These are phyloP conservation scores for Apocrypta bakeri DNA, from an alignment of 1,140 invertebrate species.

Conservation along the genomic window DNA sequence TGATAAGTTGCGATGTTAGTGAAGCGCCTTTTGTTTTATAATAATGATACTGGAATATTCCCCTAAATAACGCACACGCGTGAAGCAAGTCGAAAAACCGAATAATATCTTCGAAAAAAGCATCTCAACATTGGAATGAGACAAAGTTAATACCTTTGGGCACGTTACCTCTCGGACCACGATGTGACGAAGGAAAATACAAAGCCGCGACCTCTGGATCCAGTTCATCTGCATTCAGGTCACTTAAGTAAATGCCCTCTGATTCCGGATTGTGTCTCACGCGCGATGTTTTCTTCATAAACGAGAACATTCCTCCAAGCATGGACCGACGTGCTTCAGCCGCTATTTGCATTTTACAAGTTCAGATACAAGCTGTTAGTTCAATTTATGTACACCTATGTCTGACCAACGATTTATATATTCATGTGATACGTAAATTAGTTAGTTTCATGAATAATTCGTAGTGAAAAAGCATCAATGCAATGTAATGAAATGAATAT, in stretches of 20 bases:
- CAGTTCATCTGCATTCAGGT: conserved; percentile 90
- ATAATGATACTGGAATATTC: background rate
- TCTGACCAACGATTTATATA: background rate
- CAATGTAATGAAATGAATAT: background rate
- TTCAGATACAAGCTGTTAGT: conserved; percentile 44
- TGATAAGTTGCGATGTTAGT: background rate
- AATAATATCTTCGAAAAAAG: background rate
- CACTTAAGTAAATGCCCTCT: conserved; percentile 94
- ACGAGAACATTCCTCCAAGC: conserved; percentile 92
- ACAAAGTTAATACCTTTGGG: conserved; percentile 49
- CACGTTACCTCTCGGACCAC: conserved; percentile 58
- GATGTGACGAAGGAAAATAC: conserved; percentile 84
- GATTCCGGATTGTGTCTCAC: conserved; percentile 81
- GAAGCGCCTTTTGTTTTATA: background rate
- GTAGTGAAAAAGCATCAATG: background rate
- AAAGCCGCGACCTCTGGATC: conserved; percentile 92
- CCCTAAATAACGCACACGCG: conserved; percentile 4
- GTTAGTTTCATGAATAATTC: background rate
- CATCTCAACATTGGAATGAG: conserved; percentile 8
- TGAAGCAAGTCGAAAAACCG: conserved; percentile 21
- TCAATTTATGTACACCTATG: background rate
- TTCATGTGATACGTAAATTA: background rate
- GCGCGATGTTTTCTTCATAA: conserved; percentile 87
- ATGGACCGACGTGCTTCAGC: conserved; percentile 83
- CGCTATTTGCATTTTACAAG: conserved; percentile 60